Evolutionary conservation across 1,140 invertebrate genomes (phyloP), one percentile per base, ranked within the genome.

Genomic region (Diorhabda carinulata): DNA sequence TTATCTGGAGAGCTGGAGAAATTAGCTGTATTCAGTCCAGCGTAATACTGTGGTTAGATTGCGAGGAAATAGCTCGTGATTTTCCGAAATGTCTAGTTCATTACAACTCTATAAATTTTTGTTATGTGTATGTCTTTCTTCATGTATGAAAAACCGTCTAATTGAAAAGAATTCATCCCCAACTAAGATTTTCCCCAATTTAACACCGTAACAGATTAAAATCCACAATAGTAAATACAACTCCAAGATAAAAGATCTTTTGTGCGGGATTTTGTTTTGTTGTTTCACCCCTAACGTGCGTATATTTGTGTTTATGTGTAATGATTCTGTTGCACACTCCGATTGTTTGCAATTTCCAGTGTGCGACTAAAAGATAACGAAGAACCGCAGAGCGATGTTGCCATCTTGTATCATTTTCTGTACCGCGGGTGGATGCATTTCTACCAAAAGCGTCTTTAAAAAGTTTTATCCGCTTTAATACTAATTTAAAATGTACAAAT

Each of bases 341-440:
- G 44, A 63, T 68, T 68, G 67, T 68, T 68, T 68, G 67, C 67
- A 52, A 4, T 63, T 40, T 63, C 67, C 67, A 43, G 67, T 42
- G 60, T 68, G 67, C 43, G 61, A 60, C 57, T 56, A 43, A 56
- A 57, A 68, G 67, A 68, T 68, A 68, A 68, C 60, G 45, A n/a
- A 44, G 60, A n/a, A 8, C 59, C 58, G 42, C 65, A 25, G 43
- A 42, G 41, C 43, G 41, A 5, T 41, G 43, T 44, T 8, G 64
- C 45, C 69, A 67, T 74, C 67, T 69, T 70, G 62, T 57, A 70
- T 72, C 73, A 75, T 76, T 76, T 76, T 76, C 72, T 72, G 73
- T 76, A 72, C 70, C 68, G 70, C 68, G 70, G 66, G 68, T 25
- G 25, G 25, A 25, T 25, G 25, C 25, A 25, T 25, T 25, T 25